Conservation (phyloP, 2,797 vertebrate species). For the Selene dorsalis region DNA sequence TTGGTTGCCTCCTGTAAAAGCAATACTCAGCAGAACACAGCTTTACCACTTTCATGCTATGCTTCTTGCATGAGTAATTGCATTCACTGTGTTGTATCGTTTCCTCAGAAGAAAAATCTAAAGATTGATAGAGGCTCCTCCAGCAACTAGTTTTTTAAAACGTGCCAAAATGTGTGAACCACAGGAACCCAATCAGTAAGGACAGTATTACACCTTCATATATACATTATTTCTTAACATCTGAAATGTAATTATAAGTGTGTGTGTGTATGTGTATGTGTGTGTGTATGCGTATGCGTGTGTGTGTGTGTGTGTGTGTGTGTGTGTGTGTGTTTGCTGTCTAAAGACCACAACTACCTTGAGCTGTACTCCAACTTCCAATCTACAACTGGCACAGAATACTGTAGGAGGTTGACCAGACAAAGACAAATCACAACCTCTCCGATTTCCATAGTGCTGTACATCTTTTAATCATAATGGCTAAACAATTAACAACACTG, state of each 20-base stretch:
- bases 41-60: conserved; percentile 91
- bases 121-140: conserved; percentile 92
- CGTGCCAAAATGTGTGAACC: conserved; percentile 73
- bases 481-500: conserved; percentile 83
- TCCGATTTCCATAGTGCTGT: conserved; percentile 76
- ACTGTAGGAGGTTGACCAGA: conserved; percentile 66
- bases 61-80: conserved; percentile 98
- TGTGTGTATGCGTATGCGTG: neutral
- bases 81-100: conserved; percentile 91
- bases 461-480: conserved; percentile 83
- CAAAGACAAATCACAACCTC: conserved; percentile 76
- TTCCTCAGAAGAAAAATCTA: conserved; percentile 86
- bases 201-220: conserved; percentile 31
- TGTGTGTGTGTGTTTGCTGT: neutral
- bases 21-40: conserved; percentile 95
- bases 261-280: neutral
- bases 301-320: conserved; percentile 8
- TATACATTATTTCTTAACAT: conserved; percentile 24
- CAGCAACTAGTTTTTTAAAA: conserved; percentile 89
- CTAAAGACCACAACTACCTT: conserved; percentile 41
- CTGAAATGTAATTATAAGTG: conserved; percentile 14
- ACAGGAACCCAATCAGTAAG: conserved; percentile 66
- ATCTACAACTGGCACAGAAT: conserved; percentile 53
- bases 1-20: conserved; percentile 90
- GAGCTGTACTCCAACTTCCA: conserved; percentile 41